Conservation (phyloP, 2,113 vertebrate species). For the Arizona elegans region DNA sequence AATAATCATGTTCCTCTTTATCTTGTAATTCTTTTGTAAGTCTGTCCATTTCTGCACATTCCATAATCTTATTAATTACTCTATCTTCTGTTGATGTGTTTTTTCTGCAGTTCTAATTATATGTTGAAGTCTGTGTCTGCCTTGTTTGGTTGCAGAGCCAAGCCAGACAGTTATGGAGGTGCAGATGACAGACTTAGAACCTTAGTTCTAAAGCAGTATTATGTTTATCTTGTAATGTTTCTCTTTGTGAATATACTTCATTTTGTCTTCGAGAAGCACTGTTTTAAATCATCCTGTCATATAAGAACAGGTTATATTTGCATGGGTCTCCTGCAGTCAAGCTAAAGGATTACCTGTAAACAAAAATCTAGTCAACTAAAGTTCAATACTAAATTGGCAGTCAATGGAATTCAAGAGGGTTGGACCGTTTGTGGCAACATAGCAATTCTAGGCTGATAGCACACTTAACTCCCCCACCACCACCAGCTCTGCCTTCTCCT, state of each 20-base stretch:
- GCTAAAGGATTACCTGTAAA: background rate
- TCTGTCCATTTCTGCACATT: too few relatives aligned
- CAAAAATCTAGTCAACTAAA: background rate
- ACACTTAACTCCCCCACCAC: background rate
- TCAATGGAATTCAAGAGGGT: background rate
- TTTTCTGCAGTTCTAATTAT: too few relatives aligned
- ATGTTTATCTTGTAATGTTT: background rate
- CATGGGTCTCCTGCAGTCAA: background rate
- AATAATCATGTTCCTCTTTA: too few relatives aligned
- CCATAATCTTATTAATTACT: too few relatives aligned
- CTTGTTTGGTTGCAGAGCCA: too few relatives aligned
- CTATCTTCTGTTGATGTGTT: too few relatives aligned
- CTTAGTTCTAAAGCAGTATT: background rate
- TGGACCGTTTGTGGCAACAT: background rate
- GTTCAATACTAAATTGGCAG: background rate
- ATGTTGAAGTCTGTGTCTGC: too few relatives aligned
- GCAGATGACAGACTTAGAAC: too few relatives aligned
- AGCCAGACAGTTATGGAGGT: too few relatives aligned
- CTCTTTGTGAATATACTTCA: background rate
- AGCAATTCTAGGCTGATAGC: background rate
- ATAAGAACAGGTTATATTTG: background rate
- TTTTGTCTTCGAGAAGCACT: background rate
- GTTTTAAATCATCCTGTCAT: background rate
- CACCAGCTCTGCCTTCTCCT: background rate
- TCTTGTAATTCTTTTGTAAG: too few relatives aligned